These are phyloP conservation scores for Pardalotus punctatus DNA, from an alignment of 2,113 vertebrate species.

Conservation along the genomic window DNA sequence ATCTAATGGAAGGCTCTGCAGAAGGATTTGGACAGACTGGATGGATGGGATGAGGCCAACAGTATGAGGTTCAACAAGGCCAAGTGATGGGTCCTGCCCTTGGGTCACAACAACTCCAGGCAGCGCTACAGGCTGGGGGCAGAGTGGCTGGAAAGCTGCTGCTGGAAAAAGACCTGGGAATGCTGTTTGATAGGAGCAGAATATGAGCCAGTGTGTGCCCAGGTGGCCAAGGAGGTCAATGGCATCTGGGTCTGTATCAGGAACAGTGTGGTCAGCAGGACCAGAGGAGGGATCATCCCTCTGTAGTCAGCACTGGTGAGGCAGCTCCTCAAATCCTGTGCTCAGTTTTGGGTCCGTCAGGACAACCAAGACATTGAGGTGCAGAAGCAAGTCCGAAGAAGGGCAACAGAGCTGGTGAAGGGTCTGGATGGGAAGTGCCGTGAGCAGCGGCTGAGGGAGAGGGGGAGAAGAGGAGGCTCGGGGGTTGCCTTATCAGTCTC, in stretches of 20 bases:
- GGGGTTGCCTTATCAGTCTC: not conserved
- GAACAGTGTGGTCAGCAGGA: not conserved
- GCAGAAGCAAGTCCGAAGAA: not conserved
- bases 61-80: not conserved
- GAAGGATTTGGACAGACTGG: not conserved
- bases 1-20: not conserved
- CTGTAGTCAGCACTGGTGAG: rapidly evolving
- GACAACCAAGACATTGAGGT: not conserved
- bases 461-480: not conserved
- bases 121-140: rapidly evolving
- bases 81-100: rapidly evolving
- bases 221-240: not conserved
- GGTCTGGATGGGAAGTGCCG: not conserved
- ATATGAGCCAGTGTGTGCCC: rapidly evolving
- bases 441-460: not conserved
- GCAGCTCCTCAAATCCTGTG: rapidly evolving
- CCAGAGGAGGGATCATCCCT: rapidly evolving
- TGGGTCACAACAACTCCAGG: not conserved
- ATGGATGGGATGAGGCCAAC: rapidly evolving
- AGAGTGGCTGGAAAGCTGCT: not conserved
- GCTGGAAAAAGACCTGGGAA: not conserved
- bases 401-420: not conserved
- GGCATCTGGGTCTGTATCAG: not conserved
- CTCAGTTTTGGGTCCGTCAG: not conserved
- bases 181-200: not conserved